Evolutionary conservation across 2,113 vertebrate species (phyloP).

Genomic region (Sturnira hondurensis): DNA sequence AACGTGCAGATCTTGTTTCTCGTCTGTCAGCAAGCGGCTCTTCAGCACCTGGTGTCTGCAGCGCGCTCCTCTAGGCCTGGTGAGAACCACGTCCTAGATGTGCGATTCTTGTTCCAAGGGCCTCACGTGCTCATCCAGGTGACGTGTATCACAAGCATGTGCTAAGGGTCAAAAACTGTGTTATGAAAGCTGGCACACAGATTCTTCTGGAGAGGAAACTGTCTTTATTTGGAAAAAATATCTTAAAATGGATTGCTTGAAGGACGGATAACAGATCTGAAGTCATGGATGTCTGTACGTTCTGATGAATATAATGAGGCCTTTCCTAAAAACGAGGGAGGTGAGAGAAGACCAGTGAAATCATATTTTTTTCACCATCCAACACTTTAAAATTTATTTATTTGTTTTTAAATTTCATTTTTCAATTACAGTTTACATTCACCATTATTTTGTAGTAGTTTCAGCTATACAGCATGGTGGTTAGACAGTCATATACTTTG

Average conservation of each 20-base stretch:
- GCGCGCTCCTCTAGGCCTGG: not conserved
- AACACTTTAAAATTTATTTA: not conserved
- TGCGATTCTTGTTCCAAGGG: not conserved
- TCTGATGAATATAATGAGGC: not conserved
- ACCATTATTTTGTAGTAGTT: not conserved
- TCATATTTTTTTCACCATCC: not conserved
- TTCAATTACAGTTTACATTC: not conserved
- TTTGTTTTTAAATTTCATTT: not conserved
- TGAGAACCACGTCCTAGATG: not conserved
- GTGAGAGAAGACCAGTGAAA: not conserved
- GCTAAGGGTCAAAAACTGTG: not conserved
- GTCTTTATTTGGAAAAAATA: slow-evolving; percentile 13
- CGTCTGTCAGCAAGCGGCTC: not conserved
- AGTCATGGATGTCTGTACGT: not conserved
- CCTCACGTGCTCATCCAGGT: not conserved
- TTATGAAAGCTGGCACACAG: not conserved
- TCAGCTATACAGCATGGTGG: not conserved
- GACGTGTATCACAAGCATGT: not conserved
- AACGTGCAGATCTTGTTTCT: not conserved
- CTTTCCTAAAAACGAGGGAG: not conserved
- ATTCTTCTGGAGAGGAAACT: not conserved
- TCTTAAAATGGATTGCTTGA: not conserved
- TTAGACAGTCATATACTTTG: not conserved
- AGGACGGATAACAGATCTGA: not conserved
- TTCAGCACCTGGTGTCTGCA: not conserved